Conservation (phyloP, 2,797 vertebrate genomes). For the Lepus oiostolus region DNA sequence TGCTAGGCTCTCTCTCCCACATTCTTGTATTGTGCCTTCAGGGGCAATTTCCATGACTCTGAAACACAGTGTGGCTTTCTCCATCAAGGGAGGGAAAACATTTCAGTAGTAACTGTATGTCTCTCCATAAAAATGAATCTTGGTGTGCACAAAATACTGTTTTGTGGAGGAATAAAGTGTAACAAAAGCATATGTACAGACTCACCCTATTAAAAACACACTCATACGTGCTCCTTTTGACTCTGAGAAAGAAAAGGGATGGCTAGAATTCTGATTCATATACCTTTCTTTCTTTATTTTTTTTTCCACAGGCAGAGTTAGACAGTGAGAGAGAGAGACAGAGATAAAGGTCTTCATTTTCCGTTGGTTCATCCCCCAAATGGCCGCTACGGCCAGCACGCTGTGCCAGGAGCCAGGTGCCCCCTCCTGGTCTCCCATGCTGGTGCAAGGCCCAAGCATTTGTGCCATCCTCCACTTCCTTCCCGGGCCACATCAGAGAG, state of each 20-base stretch:
- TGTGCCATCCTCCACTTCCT: too few relatives aligned
- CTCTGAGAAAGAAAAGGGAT: slow-evolving; percentile 5
- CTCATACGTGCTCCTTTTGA: neutral
- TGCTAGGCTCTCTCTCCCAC: neutral
- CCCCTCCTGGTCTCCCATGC: too few relatives aligned
- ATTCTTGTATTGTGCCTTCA: neutral
- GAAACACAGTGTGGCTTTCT: neutral
- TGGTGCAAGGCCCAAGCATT: too few relatives aligned
- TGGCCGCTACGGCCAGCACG: too few relatives aligned
- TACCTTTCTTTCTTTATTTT: neutral
- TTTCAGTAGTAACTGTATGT: neutral
- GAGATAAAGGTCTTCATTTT: too few relatives aligned
- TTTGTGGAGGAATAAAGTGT: neutral
- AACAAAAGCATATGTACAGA: neutral
- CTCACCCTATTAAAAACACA: neutral
- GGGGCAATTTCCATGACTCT: neutral
- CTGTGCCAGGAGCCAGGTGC: too few relatives aligned
- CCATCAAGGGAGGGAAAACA: slow-evolving; percentile 3
- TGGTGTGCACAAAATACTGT: slow-evolving; percentile 32
- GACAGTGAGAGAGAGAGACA: too few relatives aligned
- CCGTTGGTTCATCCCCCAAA: too few relatives aligned
- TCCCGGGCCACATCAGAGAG: too few relatives aligned
- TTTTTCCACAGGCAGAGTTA: too few relatives aligned
- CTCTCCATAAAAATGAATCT: neutral
- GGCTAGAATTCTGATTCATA: neutral